Conservation (phyloP, 2,113 vertebrate genomes). For the Mola mola region DNA sequence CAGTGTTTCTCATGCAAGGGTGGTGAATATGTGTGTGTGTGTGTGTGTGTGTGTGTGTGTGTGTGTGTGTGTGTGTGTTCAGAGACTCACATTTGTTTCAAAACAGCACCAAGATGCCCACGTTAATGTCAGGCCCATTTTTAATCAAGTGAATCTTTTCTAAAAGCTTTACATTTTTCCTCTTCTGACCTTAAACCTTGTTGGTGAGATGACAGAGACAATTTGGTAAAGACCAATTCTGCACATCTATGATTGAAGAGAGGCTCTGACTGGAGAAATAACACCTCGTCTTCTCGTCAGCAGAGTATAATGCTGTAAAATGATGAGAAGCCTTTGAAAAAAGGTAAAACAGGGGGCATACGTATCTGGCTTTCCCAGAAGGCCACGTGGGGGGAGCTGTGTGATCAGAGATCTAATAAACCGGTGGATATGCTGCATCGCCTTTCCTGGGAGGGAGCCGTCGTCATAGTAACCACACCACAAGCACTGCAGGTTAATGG, state of each 20-base stretch:
- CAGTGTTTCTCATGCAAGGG: too few species aligned
- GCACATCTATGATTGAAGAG: conserved; percentile 8
- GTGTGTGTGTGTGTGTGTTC: too few species aligned
- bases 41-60: too few species aligned
- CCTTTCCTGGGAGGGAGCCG: conserved; percentile 67
- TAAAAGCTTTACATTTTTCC: too few species aligned
- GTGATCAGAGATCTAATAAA: conserved; percentile 81
- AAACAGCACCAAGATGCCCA: too few species aligned
- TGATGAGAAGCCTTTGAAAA: conserved; percentile 33
- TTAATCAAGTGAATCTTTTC: too few species aligned
- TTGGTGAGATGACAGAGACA: too few species aligned
- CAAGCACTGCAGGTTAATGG: conserved; percentile 73
- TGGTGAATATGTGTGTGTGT: too few species aligned
- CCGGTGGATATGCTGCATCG: conserved; percentile 67
- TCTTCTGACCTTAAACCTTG: too few species aligned
- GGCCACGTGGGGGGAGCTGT: conserved; percentile 67
- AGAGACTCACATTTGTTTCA: too few species aligned
- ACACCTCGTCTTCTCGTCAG: conserved; percentile 22
- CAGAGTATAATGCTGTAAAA: conserved; percentile 38
- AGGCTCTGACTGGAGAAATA: conserved; percentile 15
- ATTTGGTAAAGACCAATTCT: too few species aligned
- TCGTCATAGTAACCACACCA: conserved; percentile 71
- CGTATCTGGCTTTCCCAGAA: conserved; percentile 62
- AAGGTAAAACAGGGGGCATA: conserved; percentile 61
- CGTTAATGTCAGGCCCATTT: too few species aligned